Evolutionary conservation across 2,888 invertebrate species (phyloP).

Genomic region (Coecobrya sp.): DNA sequence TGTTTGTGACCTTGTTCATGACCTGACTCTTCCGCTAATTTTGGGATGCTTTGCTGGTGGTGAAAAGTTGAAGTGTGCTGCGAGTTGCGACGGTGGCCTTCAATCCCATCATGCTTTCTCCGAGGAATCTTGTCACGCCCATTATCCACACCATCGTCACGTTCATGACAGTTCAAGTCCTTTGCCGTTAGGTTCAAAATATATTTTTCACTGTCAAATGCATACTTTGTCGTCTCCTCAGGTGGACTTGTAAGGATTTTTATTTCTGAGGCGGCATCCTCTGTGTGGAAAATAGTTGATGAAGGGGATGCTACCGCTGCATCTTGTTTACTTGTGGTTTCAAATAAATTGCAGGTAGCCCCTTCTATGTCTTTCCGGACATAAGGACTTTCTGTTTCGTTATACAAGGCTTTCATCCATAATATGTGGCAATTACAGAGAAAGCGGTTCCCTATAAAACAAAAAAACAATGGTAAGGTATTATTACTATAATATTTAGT

Average conservation of each 20-base stretch:
- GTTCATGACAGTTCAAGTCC: constrained; percentile 83
- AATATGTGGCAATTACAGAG: constrained; percentile 94
- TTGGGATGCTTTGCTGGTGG: constrained; percentile 25
- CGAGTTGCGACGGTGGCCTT: constrained; percentile 21
- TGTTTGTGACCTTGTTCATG: constrained; percentile 14
- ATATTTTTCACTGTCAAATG: constrained; percentile 80
- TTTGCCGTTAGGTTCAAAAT: constrained; percentile 79
- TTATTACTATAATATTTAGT: no score
- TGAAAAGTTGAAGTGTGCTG: constrained; percentile 33
- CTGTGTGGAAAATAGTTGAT: constrained; percentile 7
- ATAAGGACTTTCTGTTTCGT: constrained; percentile 90
- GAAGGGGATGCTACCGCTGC: constrained; percentile 38
- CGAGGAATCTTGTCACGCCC: constrained; percentile 7
- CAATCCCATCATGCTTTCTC: background rate
- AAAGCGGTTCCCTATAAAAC: constrained; percentile 92
- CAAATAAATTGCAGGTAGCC: constrained; percentile 81
- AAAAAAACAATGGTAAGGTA: no score
- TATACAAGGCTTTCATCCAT: constrained; percentile 93
- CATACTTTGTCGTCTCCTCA: constrained; percentile 84
- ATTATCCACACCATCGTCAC: background rate
- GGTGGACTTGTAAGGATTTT: constrained; percentile 76
- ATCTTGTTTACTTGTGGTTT: constrained; percentile 19
- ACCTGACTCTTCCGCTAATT: constrained; percentile 10
- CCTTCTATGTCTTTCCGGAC: constrained; percentile 78
- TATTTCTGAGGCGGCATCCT: constrained; percentile 64